A percentile compares a stretch with the other conserved stretches of the same genome.
Conservation (phyloP, 1,140 invertebrate species). For the Eupristina koningsbergeri region DNA sequence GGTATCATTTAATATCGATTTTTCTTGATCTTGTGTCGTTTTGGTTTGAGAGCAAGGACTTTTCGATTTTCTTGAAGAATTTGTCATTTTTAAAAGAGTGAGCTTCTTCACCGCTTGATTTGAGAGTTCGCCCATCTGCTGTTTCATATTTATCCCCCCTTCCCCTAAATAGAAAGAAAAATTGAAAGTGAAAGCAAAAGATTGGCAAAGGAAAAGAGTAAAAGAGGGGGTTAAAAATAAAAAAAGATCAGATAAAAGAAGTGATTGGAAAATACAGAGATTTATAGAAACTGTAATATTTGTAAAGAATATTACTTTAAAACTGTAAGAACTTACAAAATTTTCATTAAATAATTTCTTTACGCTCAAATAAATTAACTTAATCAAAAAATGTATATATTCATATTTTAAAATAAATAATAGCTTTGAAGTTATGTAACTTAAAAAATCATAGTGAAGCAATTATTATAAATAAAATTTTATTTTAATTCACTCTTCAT, state of each 20-base stretch:
- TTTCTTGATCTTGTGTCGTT: not conserved
- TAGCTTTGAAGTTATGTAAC: no score
- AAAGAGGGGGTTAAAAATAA: not conserved
- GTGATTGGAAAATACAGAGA: not conserved
- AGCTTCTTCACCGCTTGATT: slow-evolving; percentile 17
- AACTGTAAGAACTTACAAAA: no score
- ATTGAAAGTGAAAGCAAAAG: not conserved
- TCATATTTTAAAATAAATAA: no score
- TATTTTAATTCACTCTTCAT: no score
- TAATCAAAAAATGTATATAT: no score
- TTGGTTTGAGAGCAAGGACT: not conserved
- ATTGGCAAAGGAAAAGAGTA: not conserved
- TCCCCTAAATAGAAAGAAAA: not conserved
- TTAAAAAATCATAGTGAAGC: no score
- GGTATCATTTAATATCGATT: slow-evolving; percentile 43
- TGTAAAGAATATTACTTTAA: slow-evolving; percentile 24
- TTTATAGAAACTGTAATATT: slow-evolving; percentile 24
- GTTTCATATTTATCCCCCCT: not conserved
- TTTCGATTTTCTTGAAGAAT: slow-evolving; percentile 40
- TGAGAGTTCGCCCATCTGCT: slow-evolving; percentile 3
- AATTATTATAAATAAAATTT: no score
- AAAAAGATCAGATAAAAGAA: not conserved
- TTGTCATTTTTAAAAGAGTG: slow-evolving; percentile 37
- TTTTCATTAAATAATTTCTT: no score
- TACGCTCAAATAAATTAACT: no score